Base-by-base conservation (phyloP, 1,140 invertebrate genomes). In the Halotydeus destructor region DNA sequence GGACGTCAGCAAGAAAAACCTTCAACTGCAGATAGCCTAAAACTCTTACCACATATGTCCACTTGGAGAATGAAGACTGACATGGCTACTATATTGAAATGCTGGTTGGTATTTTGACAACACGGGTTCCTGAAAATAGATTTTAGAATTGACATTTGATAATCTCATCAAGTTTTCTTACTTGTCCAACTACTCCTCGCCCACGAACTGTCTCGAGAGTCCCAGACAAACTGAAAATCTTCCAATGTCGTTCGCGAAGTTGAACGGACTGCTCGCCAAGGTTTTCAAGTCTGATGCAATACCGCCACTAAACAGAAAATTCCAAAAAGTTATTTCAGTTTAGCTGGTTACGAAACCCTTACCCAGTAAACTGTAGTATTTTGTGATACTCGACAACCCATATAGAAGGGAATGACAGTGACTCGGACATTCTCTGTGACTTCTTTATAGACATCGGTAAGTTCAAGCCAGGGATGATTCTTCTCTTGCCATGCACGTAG, bases 341-440 rank as follows among this genome's bases (percentile, higher is more conserved):
- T 38, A 39, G 14, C 19, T 39, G 21, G 9, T 45, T 1, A 44
- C 39, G 11, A 30, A 33, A 14, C 33, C 53, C 60, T 59, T 63
- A 86, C 83, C 83, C 84, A 89, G 60, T 85, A 86, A n/a, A 85
- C 80, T 27, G 77, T 74, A 27, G 74, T 77, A 40, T 78, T 76
- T 54, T 86, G 82, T 33, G 76, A 78, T 55, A 84, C 57, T 49
- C 84, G 69, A 52, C 78, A 86, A 22, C 84, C 84, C 79, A 91
- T 88, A 57, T 91, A 96, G 62, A 96, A 96, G 3, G 89, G 89
- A 59, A 93, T 96, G 3, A 94, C 89, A 8, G 89, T 97, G 5
- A 97, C 76, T 16, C 88, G 65, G 48, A 96, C 76, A 59, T 81
- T 79, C 61, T 96, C 85, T 0, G 89, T 96, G 0, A 85, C 96